Percentiles rank a stretch among this genome's conserved stretches.
Conservation (phyloP, 2,888 invertebrate genomes). For the Kryphioiulus occultus region DNA sequence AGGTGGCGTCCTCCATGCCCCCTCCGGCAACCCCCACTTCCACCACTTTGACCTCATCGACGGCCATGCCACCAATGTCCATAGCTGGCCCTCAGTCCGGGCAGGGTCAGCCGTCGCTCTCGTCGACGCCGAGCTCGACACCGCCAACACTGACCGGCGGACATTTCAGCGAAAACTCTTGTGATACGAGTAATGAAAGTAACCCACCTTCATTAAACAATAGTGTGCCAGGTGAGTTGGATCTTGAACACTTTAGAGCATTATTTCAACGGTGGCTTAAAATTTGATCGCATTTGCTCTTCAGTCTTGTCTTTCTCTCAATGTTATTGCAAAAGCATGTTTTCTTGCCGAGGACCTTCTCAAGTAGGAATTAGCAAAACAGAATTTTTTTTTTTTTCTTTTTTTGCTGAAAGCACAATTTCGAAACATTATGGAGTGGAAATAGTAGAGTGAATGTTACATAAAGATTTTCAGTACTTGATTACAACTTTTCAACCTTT, state of each 20-base stretch:
- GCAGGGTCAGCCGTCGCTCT: conserved; percentile 54
- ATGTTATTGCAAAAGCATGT: too few species aligned
- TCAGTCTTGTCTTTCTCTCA: too few species aligned
- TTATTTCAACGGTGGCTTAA: too few species aligned
- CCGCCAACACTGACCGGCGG: conserved; percentile 53
- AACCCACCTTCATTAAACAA: conserved; percentile 44
- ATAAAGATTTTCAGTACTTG: too few species aligned
- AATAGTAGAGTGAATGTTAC: too few species aligned
- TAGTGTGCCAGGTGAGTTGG: not conserved
- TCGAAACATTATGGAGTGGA: too few species aligned
- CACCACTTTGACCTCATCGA: conserved; percentile 45
- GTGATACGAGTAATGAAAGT: conserved; percentile 51
- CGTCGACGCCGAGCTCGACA: conserved; percentile 56
- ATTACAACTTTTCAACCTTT: too few species aligned
- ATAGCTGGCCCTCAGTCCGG: conserved; percentile 63
- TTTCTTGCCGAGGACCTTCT: too few species aligned
- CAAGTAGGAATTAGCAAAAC: too few species aligned
- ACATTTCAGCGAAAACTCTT: conserved; percentile 48
- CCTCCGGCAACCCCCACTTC: conserved; percentile 53
- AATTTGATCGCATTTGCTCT: too few species aligned
- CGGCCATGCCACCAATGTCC: conserved; percentile 66
- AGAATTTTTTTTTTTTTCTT: too few species aligned
- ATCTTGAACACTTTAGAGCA: not conserved
- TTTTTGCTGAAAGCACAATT: too few species aligned
- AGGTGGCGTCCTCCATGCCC: conserved; percentile 53